Evolutionary conservation across 2,888 invertebrate genomes (phyloP), one percentile per base, ranked within the genome.

Genomic region (Macrosoma leucophasiata): DNA sequence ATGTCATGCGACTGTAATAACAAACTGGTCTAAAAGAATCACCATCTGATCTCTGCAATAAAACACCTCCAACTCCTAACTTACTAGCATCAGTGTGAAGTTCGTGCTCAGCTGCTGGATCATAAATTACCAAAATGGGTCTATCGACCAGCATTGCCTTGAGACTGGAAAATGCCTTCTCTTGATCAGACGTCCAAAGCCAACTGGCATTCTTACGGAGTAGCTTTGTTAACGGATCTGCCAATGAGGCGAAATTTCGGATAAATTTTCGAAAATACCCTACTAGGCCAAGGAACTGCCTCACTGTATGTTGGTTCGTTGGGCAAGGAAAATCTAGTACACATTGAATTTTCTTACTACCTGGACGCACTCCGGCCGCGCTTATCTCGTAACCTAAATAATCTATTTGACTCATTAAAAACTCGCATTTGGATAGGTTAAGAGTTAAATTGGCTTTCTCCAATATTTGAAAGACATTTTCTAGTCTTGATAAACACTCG

Each of bases 231-330:
- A 49, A 17, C 1, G 49, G 49, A 6, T 35, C 18, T 2, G 50
- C 51, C 5, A 48, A 43, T 20, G 31, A 29, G 0, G 37, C 42
- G 30, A 43, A 53, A 3, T 34, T 37, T 17, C 34, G 29, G 12
- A 29, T 30, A 50, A 58, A 61, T 25, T 46, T 46, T n/a, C 55
- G 25, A 28, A 58, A 58, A 36, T 48, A 59, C n/a, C 41, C 46
- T 0, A 54, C 45, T 1, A 60, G 39, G 1, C 57, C 54, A 25
- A 58, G 34, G 12, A 29, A 29, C 8, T 29, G 29, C 11, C 29
- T 20, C 1, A 29, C 41, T 25, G 48, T 39, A 15, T 46, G 50
- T 0, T 48, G 31, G 2, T 22, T 42, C 1, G 1, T 13, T 0
- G 51, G 47, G 4, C 13, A n/a, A 1, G 44, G 44, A 5, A 44